Evolutionary conservation across 2,113 vertebrate species (phyloP).

Genomic region (Girardinichthys multiradiatus): DNA sequence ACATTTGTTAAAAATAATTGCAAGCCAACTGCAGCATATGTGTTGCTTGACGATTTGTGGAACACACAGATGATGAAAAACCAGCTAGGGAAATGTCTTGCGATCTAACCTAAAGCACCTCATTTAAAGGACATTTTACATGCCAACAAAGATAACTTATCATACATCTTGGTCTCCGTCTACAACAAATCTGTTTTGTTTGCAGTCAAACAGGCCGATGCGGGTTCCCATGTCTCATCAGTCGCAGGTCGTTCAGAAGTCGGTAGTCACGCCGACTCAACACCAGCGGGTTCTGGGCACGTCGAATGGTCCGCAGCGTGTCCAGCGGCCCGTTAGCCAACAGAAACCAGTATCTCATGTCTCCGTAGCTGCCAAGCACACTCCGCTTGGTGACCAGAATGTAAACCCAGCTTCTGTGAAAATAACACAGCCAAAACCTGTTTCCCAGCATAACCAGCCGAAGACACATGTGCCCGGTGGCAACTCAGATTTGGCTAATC

Average conservation of each 20-base stretch:
- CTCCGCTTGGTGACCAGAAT: conserved; percentile 58
- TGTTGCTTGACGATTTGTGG: too few relatives aligned
- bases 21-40: too few relatives aligned
- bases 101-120: too few relatives aligned
- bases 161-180: too few relatives aligned
- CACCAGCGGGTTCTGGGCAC: conserved; percentile 80
- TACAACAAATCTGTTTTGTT: background rate
- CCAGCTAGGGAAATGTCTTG: too few relatives aligned
- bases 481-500: conserved; percentile 54
- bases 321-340: conserved; percentile 70
- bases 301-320: conserved; percentile 83
- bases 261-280: conserved; percentile 47
- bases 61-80: too few relatives aligned
- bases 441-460: conserved; percentile 36
- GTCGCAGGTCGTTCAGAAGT: conserved; percentile 53
- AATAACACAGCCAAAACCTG: conserved; percentile 37
- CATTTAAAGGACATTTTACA: too few relatives aligned
- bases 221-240: conserved; percentile 84
- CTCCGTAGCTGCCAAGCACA: conserved; percentile 43
- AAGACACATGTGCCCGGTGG: conserved; percentile 15
- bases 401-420: conserved; percentile 48
- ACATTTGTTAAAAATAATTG: too few relatives aligned
- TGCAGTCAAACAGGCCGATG: conserved; percentile 79
- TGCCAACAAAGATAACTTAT: too few relatives aligned
- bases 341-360: conserved; percentile 55